Evolutionary conservation across 2,113 vertebrate genomes (phyloP).

Genomic region (Eolophus roseicapilla): DNA sequence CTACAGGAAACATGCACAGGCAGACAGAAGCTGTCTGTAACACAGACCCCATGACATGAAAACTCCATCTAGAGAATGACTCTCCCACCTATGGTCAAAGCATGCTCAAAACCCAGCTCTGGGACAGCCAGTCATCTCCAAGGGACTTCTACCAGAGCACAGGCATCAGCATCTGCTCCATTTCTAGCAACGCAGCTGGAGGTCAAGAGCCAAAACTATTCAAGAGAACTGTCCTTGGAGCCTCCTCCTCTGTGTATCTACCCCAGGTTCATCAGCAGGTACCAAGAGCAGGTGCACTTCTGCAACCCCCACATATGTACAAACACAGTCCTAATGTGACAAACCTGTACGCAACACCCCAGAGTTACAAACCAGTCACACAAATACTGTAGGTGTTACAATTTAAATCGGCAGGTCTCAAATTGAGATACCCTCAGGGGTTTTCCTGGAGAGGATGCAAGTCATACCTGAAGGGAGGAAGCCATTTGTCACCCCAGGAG

Average conservation of each 20-base stretch:
- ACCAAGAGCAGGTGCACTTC: neutral
- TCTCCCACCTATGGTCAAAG: neutral
- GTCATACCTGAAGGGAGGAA: neutral
- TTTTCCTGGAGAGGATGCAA: neutral
- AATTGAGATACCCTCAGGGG: neutral
- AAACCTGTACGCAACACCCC: neutral
- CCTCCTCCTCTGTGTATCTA: accelerated
- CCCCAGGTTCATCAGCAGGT: neutral
- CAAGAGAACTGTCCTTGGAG: neutral
- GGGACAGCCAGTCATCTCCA: neutral
- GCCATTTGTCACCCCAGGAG: neutral
- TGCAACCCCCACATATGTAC: neutral
- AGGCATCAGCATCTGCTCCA: neutral
- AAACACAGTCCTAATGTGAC: accelerated
- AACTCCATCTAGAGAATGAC: neutral
- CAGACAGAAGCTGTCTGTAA: neutral
- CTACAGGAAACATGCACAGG: neutral
- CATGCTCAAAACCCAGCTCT: neutral
- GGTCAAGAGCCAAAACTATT: neutral
- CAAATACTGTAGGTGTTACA: accelerated
- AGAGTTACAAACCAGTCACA: neutral
- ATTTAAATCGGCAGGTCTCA: neutral
- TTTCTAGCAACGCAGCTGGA: neutral
- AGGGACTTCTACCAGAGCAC: neutral
- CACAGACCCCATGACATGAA: neutral